Evolutionary conservation across 2,888 invertebrate genomes (phyloP).

Genomic region (Cheilosia soror): DNA sequence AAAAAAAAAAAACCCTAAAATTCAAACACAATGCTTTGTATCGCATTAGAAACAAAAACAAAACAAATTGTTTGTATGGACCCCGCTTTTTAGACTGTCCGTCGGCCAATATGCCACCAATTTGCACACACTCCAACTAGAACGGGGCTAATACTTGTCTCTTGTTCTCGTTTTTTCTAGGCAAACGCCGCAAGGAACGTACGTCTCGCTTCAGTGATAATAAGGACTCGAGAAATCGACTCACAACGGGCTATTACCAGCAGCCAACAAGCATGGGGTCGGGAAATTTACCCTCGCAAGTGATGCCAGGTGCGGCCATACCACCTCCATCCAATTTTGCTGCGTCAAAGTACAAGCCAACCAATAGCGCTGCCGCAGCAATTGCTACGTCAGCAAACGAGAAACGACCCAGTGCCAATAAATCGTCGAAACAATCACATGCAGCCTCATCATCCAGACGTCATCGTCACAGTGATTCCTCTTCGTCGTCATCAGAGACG

Average conservation of each 20-base stretch:
- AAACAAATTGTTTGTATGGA: constrained; percentile 28
- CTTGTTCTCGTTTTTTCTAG: constrained; percentile 76
- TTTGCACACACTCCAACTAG: constrained; percentile 2
- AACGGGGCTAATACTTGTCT: constrained; percentile 50
- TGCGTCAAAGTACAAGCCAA: constrained; percentile 34
- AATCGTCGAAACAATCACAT: constrained; percentile 43
- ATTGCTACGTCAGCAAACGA: constrained; percentile 24
- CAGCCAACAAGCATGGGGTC: constrained; percentile 39
- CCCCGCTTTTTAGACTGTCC: constrained; percentile 65
- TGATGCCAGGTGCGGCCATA: constrained; percentile 27
- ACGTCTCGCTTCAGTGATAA: constrained; percentile 83
- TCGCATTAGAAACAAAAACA: constrained; percentile 40
- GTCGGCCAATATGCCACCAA: constrained; percentile 40
- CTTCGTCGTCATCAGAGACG: constrained; percentile 52
- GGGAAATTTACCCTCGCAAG: constrained; percentile 38
- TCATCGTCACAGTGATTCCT: constrained; percentile 49
- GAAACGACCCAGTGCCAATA: constrained; percentile 51
- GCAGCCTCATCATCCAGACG: constrained; percentile 36
- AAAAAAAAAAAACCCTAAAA: constrained; percentile 30
- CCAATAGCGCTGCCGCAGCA: constrained; percentile 10
- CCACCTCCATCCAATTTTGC: not conserved
- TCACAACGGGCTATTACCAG: constrained; percentile 40
- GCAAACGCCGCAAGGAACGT: constrained; percentile 82
- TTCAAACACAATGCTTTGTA: constrained; percentile 36
- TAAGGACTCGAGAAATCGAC: constrained; percentile 79